Evolutionary conservation across 1,140 invertebrate genomes (phyloP).

Genomic region (Aphaenogaster floridana): DNA sequence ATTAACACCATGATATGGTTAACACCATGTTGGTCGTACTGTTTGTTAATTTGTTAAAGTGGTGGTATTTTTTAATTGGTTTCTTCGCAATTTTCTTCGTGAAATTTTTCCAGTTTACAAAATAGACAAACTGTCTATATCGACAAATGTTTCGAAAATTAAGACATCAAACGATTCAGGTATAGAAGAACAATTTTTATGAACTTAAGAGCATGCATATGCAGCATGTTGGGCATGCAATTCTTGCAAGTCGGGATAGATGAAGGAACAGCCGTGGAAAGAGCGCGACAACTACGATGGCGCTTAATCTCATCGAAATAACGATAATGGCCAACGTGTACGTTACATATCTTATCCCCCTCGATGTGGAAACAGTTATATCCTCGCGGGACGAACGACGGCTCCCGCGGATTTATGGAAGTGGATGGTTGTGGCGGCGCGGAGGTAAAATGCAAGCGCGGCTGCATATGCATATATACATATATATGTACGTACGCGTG

Average conservation of each 20-base stretch:
- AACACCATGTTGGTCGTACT: background rate
- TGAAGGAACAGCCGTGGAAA: background rate
- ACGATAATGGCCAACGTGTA: constrained; percentile 36
- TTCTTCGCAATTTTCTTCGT: background rate
- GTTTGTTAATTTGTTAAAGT: constrained; percentile 66
- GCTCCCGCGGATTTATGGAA: constrained; percentile 40
- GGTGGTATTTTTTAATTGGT: background rate
- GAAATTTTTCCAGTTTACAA: background rate
- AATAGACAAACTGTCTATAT: background rate
- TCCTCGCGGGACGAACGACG: constrained; percentile 40
- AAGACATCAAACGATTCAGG: background rate
- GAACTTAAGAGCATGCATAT: background rate
- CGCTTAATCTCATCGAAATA: constrained; percentile 51
- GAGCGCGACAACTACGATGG: background rate
- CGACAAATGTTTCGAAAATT: background rate
- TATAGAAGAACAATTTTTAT: background rate
- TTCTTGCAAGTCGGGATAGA: background rate
- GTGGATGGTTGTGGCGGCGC: constrained; percentile 1
- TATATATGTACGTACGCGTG: constrained; percentile 42
- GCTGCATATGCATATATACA: background rate
- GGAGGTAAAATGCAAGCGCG: constrained; percentile 64
- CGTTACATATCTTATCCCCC: constrained; percentile 40
- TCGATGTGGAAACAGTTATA: constrained; percentile 46
- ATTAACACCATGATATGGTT: constrained; percentile 63
- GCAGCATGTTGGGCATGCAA: background rate